A percentile compares a stretch with the other conserved stretches of the same genome.
Conservation (phyloP, 2,797 vertebrate species). For the Lophotriccus pileatus region DNA sequence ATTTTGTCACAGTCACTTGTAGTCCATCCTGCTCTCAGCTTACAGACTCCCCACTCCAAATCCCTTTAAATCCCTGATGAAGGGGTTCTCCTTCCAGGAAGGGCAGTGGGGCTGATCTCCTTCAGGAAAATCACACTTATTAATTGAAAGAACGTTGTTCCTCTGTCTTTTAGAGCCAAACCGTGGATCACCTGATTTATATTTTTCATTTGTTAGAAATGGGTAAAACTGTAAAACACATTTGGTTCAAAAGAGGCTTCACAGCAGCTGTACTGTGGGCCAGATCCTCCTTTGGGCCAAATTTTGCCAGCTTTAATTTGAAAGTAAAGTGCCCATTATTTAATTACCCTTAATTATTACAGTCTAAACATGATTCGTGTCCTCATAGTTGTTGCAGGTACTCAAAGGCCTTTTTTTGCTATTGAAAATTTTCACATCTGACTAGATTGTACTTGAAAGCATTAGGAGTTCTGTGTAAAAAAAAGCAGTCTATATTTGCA, state of each 20-base stretch:
- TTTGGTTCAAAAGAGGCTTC: background rate
- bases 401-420: background rate
- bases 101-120: background rate
- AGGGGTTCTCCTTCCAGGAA: background rate
- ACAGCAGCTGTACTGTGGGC: background rate
- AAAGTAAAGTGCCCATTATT: background rate
- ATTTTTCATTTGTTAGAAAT: background rate
- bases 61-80: background rate
- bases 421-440: background rate
- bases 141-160: constrained; percentile 11
- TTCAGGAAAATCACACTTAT: constrained; percentile 1
- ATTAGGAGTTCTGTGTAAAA: background rate
- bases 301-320: background rate
- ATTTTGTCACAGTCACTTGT: background rate
- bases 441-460: background rate
- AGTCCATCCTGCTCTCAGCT: background rate
- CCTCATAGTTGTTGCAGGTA: background rate
- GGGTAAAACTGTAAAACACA: background rate
- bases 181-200: background rate
- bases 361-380: background rate
- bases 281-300: background rate
- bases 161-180: background rate
- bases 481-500: background rate
- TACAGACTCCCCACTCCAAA: background rate
- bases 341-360: background rate